Conservation (phyloP, 2,888 invertebrate genomes). For the Aphodius granarius region DNA sequence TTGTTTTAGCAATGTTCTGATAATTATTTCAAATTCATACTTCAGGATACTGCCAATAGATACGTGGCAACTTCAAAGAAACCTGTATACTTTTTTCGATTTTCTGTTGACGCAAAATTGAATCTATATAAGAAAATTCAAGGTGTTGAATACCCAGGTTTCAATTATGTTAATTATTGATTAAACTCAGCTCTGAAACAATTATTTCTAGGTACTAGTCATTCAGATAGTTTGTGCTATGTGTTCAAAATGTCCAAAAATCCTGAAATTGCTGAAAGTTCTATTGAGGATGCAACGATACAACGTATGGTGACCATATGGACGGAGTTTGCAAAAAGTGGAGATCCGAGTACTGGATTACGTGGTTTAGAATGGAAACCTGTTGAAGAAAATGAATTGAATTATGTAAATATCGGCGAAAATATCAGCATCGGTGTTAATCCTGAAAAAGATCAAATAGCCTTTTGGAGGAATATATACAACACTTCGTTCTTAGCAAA, state of each 20-base stretch:
- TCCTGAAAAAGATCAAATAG: slow-evolving; percentile 33
- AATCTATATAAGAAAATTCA: slow-evolving; percentile 35
- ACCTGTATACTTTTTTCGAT: slow-evolving; percentile 45
- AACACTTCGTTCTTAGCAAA: neutral
- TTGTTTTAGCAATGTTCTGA: slow-evolving; percentile 40
- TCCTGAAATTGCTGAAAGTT: slow-evolving; percentile 34
- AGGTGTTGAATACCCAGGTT: slow-evolving; percentile 38
- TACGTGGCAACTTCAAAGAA: slow-evolving; percentile 37
- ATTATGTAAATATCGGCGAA: slow-evolving; percentile 34
- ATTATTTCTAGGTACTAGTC: slow-evolving; percentile 33
- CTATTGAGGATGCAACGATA: slow-evolving; percentile 39
- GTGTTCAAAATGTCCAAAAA: slow-evolving; percentile 35
- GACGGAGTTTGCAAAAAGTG: slow-evolving; percentile 43
- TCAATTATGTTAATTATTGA: slow-evolving; percentile 23
- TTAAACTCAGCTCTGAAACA: neutral
- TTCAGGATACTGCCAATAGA: slow-evolving; percentile 36
- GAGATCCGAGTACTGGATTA: slow-evolving; percentile 28
- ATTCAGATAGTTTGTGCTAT: slow-evolving; percentile 40
- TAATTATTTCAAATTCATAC: slow-evolving; percentile 40
- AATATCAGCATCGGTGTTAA: slow-evolving; percentile 24
- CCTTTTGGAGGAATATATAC: slow-evolving; percentile 36
- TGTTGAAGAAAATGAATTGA: slow-evolving; percentile 27
- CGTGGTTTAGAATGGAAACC: slow-evolving; percentile 34
- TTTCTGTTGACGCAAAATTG: slow-evolving; percentile 39
- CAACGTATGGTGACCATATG: slow-evolving; percentile 40